These are phyloP conservation scores for Poeciliopsis turneri DNA, from an alignment of 2,797 vertebrate genomes.

Conservation along the genomic window DNA sequence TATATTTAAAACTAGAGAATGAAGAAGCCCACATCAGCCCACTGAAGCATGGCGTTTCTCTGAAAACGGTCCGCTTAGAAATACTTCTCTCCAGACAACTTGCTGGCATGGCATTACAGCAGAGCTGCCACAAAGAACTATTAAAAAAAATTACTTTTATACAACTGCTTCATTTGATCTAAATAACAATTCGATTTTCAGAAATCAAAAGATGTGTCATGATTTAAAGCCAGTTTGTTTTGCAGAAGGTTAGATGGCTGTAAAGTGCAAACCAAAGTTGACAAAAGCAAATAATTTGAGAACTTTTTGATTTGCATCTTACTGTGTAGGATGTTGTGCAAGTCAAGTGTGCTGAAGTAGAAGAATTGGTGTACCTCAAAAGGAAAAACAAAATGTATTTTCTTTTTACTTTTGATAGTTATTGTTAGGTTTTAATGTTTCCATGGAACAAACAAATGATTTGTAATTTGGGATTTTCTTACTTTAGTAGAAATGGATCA, in stretches of 20 bases:
- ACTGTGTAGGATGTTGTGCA: neutral
- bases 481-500: no score
- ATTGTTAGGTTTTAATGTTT: neutral
- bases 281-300: neutral
- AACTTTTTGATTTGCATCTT: neutral
- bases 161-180: neutral
- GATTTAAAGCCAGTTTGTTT: neutral
- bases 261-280: neutral
- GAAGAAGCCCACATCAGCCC: conserved; percentile 74
- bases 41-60: conserved; percentile 63
- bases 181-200: neutral
- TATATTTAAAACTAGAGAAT: conserved; percentile 77
- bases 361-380: neutral
- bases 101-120: neutral
- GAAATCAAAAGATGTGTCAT: neutral
- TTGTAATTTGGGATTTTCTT: neutral
- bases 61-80: conserved; percentile 43
- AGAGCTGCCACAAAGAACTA: neutral
- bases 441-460: neutral
- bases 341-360: neutral
- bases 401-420: neutral
- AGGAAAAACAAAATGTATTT: neutral
- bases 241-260: neutral
- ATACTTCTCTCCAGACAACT: conserved; percentile 21
- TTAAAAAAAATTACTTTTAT: neutral